These are phyloP conservation scores for Halcyon badia DNA, from an alignment of 2,797 vertebrate species.

Conservation along the genomic window DNA sequence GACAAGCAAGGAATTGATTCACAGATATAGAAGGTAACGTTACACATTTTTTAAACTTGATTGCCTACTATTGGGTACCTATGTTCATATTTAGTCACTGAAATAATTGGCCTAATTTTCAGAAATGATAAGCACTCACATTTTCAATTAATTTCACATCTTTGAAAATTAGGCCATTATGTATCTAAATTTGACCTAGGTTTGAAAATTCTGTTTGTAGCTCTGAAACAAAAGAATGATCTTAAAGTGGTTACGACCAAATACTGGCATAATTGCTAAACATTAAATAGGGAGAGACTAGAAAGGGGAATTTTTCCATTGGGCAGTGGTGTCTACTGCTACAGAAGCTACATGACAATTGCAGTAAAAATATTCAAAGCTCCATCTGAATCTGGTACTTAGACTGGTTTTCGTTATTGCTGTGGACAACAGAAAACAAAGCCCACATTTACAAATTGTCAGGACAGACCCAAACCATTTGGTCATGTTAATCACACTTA, in stretches of 20 bases:
- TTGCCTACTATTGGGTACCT: constrained; percentile 39
- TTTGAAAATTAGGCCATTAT: constrained; percentile 58
- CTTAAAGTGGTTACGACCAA: neutral
- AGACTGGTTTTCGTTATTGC: neutral
- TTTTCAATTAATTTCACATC: constrained; percentile 67
- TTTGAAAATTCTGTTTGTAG: constrained; percentile 25
- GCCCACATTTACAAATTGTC: neutral
- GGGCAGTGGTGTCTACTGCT: neutral
- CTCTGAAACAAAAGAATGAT: neutral
- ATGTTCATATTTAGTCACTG: constrained; percentile 58
- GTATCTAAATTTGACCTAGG: constrained; percentile 43
- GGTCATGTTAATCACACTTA: neutral
- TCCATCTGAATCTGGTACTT: neutral
- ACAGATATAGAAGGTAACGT: neutral
- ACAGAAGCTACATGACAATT: neutral
- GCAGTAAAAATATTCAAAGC: neutral
- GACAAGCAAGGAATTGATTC: constrained; percentile 48
- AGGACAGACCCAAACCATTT: constrained; percentile 12
- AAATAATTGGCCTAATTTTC: constrained; percentile 69
- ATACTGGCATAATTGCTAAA: neutral
- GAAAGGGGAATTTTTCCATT: neutral
- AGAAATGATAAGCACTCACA: constrained; percentile 36
- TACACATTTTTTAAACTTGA: constrained; percentile 22
- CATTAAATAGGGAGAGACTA: neutral
- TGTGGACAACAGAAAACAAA: neutral